Conservation (phyloP, 2,888 invertebrate genomes). For the Plebejus melissa region DNA sequence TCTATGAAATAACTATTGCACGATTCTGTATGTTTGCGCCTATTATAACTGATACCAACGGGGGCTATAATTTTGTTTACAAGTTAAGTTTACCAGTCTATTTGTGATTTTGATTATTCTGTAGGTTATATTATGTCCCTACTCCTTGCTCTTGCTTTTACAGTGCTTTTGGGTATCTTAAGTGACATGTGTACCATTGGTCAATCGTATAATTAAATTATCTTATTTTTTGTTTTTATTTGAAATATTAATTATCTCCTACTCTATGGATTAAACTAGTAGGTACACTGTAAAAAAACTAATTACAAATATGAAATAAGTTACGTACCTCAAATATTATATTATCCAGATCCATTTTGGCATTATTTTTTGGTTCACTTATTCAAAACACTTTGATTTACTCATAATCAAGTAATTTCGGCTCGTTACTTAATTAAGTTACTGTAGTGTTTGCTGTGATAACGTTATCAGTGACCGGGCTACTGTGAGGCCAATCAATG, state of each 20-base stretch:
- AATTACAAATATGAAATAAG: not conserved
- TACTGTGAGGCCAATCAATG: conserved; percentile 38
- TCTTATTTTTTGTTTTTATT: too few relatives aligned
- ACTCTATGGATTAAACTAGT: too few relatives aligned
- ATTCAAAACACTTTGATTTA: not conserved
- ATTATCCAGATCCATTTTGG: not conserved
- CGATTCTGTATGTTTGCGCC: not conserved
- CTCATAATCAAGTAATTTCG: not conserved
- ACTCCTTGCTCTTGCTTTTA: too few relatives aligned
- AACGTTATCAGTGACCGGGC: conserved; percentile 52
- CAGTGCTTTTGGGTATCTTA: too few relatives aligned
- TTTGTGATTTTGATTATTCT: too few relatives aligned
- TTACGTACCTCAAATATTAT: not conserved
- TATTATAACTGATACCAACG: not conserved
- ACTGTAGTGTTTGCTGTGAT: conserved; percentile 38
- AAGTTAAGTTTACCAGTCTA: not conserved
- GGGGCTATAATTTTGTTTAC: not conserved
- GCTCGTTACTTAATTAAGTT: conserved; percentile 27
- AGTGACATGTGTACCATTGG: too few relatives aligned
- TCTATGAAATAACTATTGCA: not conserved
- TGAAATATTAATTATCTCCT: too few relatives aligned
- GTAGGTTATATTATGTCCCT: too few relatives aligned
- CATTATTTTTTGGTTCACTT: not conserved
- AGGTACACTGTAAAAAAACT: not conserved
- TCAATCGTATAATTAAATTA: too few relatives aligned